These are phyloP conservation scores for Tricholaema leucomelas DNA, from an alignment of 2,113 vertebrate species.

Conservation along the genomic window DNA sequence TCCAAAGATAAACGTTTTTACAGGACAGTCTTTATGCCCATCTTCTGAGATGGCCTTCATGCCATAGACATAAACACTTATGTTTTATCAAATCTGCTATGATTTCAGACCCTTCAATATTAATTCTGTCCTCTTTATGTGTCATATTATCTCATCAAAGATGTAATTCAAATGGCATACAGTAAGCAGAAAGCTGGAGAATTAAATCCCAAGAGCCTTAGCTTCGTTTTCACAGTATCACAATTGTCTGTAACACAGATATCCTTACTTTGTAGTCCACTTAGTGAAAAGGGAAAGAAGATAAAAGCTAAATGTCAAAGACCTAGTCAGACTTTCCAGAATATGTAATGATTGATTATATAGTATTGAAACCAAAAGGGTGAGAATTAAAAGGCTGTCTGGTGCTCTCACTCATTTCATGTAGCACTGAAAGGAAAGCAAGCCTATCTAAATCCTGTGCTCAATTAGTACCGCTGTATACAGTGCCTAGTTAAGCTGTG, in stretches of 20 bases:
- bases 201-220: background rate
- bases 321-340: background rate
- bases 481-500: background rate
- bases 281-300: background rate
- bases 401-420: background rate
- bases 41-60: background rate
- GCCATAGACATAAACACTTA: background rate
- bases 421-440: background rate
- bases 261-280: background rate
- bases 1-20: background rate
- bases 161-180: background rate
- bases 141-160: background rate
- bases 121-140: background rate
- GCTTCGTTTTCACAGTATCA: background rate
- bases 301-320: background rate
- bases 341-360: background rate
- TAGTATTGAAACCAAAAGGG: background rate
- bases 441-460: background rate
- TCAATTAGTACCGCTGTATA: background rate
- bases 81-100: background rate
- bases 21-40: background rate
- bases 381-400: background rate
- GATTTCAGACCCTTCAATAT: background rate
- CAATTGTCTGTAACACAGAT: background rate
- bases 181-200: background rate